Base-by-base conservation (phyloP, 2,888 invertebrate genomes). In the Cenopis cana region DNA sequence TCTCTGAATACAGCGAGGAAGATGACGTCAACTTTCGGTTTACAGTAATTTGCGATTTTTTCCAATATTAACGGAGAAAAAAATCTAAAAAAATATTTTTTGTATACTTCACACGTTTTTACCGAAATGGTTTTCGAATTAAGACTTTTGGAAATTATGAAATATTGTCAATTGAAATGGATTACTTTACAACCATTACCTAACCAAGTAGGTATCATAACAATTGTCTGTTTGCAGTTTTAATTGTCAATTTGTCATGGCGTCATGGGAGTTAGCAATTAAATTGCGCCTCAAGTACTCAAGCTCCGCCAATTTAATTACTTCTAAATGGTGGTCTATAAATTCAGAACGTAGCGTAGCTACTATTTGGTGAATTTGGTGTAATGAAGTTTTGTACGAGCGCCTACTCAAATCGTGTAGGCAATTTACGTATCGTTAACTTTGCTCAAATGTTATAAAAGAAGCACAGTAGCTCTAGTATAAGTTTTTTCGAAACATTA, bases 351-450 rank as follows among this genome's bases (percentile, higher is more conserved):
- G 18, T 11, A 38, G 33, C n/a, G 18, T 11, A 38, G 33, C 18
- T 18, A 38, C 36, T 36, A 11, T 24, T 54, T 14, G 54, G 24
- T 14, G n/a, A 24, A 24, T 24, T 24, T 24, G 24, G 24, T 24
- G 55, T 17, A 10, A 36, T 18, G 18, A 29, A 6, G n/a, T 29
- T 65, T 55, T 24, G 38, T 24, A 1, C 14, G 46, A 49, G 54
- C 64, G 68, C 68, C 72, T 68, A 54, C 54, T 24, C 54, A 64
- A 52, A 54, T 38, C 54, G 20, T 54, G 54, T 20, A 38, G 38
- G 52, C 52, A 64, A 54, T 36, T 20, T 0, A 64, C 20, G 38
- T 20, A 38, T 6, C 20, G n/a, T 56, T 17, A 17, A 17, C 56
- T 52, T 64, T 64, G 52, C 64, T 64, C 38, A 24, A 50, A 33